Percentiles rank a stretch among this genome's conserved stretches.
phyloP scores from a whole-genome alignment of 2,797 vertebrate species.

The Pseudotriccus pelzelni region DNA sequence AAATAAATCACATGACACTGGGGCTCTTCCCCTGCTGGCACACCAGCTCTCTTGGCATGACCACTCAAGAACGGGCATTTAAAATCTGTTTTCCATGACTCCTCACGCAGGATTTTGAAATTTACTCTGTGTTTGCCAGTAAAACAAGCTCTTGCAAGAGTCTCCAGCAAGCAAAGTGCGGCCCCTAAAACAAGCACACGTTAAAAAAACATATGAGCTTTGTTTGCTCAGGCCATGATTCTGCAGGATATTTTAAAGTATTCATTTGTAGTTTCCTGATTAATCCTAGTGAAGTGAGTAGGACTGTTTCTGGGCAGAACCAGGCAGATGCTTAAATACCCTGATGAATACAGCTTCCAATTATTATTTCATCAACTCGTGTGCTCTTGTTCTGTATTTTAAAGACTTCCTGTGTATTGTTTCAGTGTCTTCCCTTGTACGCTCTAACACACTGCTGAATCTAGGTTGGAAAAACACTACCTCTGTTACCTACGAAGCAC shows the following conservation, averaged over 20 bases:
- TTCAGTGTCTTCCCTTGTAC: not conserved
- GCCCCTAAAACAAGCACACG: not conserved
- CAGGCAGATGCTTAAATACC: not conserved
- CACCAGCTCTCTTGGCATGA: not conserved
- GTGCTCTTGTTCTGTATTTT: slow-evolving; percentile 14
- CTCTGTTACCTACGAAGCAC: not conserved
- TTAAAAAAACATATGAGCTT: not conserved
- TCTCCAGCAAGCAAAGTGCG: not conserved
- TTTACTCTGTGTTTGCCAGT: not conserved
- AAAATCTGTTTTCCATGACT: slow-evolving; percentile 39
- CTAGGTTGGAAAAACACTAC: not conserved
- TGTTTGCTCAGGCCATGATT: not conserved
- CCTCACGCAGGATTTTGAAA: not conserved
- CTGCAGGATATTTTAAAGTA: not conserved
- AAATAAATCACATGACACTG: slow-evolving; percentile 14
- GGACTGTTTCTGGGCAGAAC: not conserved
- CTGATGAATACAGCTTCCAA: not conserved
- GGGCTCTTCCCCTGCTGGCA: not conserved
- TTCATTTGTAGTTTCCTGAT: not conserved
- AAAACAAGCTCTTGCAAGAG: slow-evolving; percentile 18
- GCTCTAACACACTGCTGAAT: not conserved
- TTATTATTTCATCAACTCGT: slow-evolving; percentile 3
- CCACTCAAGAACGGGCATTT: not conserved
- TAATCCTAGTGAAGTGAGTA: not conserved
- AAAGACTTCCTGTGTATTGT: not conserved